Evolutionary conservation across 2,113 vertebrate genomes (phyloP).

Genomic region (Ictalurus furcatus): DNA sequence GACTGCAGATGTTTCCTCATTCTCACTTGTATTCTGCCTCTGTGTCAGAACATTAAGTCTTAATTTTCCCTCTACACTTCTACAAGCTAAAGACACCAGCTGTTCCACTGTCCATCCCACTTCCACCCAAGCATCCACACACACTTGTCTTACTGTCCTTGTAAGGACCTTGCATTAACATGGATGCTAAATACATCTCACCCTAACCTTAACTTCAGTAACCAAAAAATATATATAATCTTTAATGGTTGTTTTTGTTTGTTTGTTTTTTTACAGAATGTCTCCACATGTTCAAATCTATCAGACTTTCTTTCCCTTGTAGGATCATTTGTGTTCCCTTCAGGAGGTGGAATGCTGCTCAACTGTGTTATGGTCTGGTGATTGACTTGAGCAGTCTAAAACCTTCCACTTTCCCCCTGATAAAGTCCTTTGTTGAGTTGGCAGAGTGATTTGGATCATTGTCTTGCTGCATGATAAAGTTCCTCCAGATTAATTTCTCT

Average conservation of each 20-base stretch:
- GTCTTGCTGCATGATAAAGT: no score
- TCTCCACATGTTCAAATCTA: neutral
- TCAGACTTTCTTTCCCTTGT: neutral
- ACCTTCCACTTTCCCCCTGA: no score
- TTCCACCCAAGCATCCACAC: neutral
- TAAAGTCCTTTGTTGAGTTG: no score
- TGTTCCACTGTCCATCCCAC: neutral
- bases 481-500: no score
- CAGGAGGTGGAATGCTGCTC: no score
- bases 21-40: conserved; percentile 56
- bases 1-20: neutral
- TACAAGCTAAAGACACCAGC: conserved; percentile 36
- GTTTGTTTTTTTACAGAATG: neutral
- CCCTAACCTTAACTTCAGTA: neutral
- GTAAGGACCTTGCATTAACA: neutral
- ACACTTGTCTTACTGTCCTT: neutral
- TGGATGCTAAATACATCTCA: neutral
- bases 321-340: neutral
- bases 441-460: no score
- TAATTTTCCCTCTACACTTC: conserved; percentile 52
- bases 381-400: no score
- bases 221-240: neutral
- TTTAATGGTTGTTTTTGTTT: no score
- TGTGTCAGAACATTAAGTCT: conserved; percentile 39
- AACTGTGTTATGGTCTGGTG: no score